Percentiles rank a stretch among this genome's conserved stretches.
Conservation (phyloP, 2,113 vertebrate genomes). For the Cynopterus brachyotis region DNA sequence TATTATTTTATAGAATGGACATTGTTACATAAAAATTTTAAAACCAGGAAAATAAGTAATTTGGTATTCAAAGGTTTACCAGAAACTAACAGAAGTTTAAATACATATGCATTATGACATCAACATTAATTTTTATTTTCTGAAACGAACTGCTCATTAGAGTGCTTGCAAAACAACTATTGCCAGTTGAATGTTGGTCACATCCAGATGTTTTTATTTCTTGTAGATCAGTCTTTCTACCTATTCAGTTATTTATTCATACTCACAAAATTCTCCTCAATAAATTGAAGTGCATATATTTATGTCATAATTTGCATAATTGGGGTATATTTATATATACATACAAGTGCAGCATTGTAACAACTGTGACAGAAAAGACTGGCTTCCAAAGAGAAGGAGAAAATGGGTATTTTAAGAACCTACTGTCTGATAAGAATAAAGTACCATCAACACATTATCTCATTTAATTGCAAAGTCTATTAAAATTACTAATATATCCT, state of each 20-base stretch:
- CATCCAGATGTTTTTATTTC: slow-evolving; percentile 42
- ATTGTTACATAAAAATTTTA: neutral
- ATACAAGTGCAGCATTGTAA: neutral
- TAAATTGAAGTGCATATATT: neutral
- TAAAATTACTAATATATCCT: neutral
- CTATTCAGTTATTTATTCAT: neutral
- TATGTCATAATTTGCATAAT: neutral
- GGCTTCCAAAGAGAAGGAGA: neutral
- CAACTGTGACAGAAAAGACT: neutral
- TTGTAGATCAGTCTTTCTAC: slow-evolving; percentile 5
- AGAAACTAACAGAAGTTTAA: neutral
- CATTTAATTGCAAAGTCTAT: neutral
- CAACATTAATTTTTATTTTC: neutral
- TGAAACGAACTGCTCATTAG: neutral
- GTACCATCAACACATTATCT: neutral
- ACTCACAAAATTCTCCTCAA: neutral
- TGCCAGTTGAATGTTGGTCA: neutral
- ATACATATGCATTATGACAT: neutral
- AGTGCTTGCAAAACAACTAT: neutral
- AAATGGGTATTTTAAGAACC: neutral
- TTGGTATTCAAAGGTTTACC: neutral
- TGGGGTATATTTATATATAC: neutral
- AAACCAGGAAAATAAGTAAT: neutral
- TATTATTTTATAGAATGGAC: neutral
- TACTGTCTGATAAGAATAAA: neutral